Evolutionary conservation across 2,888 invertebrate species (phyloP).

Genomic region (Imbricaverruca yamaguchii): DNA sequence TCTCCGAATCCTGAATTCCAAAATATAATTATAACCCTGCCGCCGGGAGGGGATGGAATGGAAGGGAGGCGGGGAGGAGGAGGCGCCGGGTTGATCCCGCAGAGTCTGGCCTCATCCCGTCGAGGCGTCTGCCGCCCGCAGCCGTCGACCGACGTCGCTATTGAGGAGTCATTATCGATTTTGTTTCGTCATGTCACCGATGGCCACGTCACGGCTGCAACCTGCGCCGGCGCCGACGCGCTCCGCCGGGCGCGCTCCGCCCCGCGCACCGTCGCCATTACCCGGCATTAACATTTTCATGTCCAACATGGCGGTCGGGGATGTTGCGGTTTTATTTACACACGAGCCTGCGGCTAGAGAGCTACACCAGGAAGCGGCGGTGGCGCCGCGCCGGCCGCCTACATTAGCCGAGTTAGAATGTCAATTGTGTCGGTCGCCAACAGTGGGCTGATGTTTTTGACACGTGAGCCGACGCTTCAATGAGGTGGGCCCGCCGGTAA

Average conservation of each 20-base stretch:
- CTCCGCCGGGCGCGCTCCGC: too few species aligned
- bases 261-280: background rate
- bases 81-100: background rate
- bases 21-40: too few species aligned
- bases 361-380: background rate
- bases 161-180: background rate
- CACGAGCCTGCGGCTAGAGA: background rate
- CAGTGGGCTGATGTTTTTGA: background rate
- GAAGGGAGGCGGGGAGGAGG: too few species aligned
- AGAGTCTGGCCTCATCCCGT: background rate
- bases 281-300: background rate
- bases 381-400: background rate
- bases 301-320: background rate
- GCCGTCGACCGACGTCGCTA: background rate
- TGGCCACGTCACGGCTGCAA: too few species aligned
- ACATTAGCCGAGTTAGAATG: background rate
- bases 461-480: background rate
- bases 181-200: background rate
- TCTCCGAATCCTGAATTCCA: too few species aligned
- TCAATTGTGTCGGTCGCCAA: background rate
- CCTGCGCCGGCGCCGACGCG: too few species aligned
- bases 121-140: background rate
- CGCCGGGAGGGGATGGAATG: too few species aligned
- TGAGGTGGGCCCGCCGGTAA: background rate
- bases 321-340: background rate